Conservation (phyloP, 1,140 invertebrate species). For the Steinernema khuongi region DNA sequence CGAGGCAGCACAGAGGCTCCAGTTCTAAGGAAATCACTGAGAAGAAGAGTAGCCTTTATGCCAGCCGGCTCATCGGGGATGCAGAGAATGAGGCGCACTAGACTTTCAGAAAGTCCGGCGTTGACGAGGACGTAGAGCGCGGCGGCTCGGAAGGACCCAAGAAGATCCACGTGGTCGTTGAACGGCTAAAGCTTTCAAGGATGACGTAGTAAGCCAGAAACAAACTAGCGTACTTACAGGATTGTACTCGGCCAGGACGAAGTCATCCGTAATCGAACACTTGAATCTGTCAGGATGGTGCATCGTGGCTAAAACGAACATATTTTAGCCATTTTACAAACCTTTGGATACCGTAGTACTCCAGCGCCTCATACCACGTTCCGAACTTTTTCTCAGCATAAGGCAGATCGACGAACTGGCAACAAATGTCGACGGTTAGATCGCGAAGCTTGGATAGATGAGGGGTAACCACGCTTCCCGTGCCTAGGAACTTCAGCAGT, state of each 20-base stretch:
- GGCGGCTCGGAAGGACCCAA: constrained; percentile 29
- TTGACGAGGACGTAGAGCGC: constrained; percentile 37
- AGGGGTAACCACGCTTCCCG: constrained; percentile 27
- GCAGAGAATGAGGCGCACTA: constrained; percentile 29
- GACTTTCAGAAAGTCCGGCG: constrained; percentile 28
- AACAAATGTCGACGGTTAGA: constrained; percentile 37
- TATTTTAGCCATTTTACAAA: not conserved
- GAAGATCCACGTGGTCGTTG: constrained; percentile 26
- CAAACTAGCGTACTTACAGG: not conserved
- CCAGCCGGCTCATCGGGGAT: constrained; percentile 29
- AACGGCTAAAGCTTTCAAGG: constrained; percentile 7
- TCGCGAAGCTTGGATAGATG: constrained; percentile 31
- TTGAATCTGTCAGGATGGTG: constrained; percentile 23
- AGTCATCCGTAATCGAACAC: constrained; percentile 28
- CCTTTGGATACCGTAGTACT: constrained; percentile 30
- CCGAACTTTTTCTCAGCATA: constrained; percentile 35
- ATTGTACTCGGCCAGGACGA: constrained; percentile 33
- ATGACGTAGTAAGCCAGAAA: not conserved
- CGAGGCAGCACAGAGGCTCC: constrained; percentile 31
- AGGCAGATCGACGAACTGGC: constrained; percentile 39
- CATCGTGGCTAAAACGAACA: constrained; percentile 24
- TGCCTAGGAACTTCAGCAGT: constrained; percentile 34
- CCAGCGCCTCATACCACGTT: constrained; percentile 35
- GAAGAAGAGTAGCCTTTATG: constrained; percentile 37
- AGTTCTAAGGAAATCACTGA: constrained; percentile 32